Evolutionary conservation across 2,888 invertebrate species (phyloP).

Genomic region (Escarpia spicata): DNA sequence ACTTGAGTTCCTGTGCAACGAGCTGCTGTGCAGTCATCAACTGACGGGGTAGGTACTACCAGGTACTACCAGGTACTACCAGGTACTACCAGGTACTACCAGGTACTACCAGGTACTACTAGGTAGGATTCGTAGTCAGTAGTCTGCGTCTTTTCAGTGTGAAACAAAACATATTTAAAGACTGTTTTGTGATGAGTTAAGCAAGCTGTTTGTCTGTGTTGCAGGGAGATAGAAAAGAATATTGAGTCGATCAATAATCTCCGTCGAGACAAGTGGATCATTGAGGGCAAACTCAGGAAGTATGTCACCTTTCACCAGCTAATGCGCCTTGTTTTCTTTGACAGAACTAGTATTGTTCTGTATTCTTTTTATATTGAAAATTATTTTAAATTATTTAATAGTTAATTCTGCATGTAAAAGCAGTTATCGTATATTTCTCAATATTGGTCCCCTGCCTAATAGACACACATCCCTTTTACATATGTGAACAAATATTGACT

Average conservation of each 20-base stretch:
- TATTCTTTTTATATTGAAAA: too few species aligned
- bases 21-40: constrained; percentile 90
- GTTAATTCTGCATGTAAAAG: too few species aligned
- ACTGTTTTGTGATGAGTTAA: neutral
- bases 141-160: neutral
- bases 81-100: neutral
- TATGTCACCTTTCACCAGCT: constrained; percentile 67
- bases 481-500: too few species aligned
- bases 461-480: too few species aligned
- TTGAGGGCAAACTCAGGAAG: constrained; percentile 93
- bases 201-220: constrained; percentile 24
- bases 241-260: constrained; percentile 87
- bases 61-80: constrained; percentile 40
- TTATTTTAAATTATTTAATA: too few species aligned
- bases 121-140: neutral
- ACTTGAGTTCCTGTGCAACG: constrained; percentile 91
- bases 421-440: too few species aligned
- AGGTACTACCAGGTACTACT: neutral
- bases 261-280: constrained; percentile 89
- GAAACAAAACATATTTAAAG: neutral
- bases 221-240: constrained; percentile 85
- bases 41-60: constrained; percentile 71
- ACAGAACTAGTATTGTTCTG: too few species aligned
- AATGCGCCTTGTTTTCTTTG: too few species aligned
- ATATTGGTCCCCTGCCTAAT: too few species aligned